Base-by-base conservation (phyloP, 2,888 invertebrate species). In the Mayetiola destructor region DNA sequence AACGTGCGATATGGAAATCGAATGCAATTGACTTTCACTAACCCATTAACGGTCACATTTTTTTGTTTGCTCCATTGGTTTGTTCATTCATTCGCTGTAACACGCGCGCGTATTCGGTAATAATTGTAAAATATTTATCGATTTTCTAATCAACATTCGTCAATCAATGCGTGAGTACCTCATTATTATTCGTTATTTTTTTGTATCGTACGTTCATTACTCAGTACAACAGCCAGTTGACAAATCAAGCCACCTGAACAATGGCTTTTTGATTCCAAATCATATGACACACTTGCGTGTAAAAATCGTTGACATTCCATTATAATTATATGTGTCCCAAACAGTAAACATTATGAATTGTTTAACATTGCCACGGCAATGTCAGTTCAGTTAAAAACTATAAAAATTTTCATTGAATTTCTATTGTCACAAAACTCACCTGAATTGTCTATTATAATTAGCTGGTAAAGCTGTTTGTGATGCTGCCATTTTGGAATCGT, bases 391-490 rank as follows among this genome's bases (percentile, higher is more conserved):
- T 23, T 32, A 12, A 32, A 9, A 32, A 32, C 12, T 32, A 32
- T 32, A 8, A 32, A 32, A 32, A 32, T 9, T 32, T 8, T 32
- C 2, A 3, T 42, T 23, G 8, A 42, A 9, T 2, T 14, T 42
- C 4, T 39, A 39, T 39, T 42, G 42, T 21, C 4, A 39, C n/a
- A n/a, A n/a, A 12, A 52, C 60, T 62, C 59, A 72, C 72, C 72
- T 72, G 63, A 69, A 70, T 66, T 72, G 72, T 62, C 72, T 68
- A 63, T 72, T 70, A 57, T 71, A 72, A 60, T 66, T 60, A 56
- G 63, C 62, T 60, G 64, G 64, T 60, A 65, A 64, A 63, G 65
- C 63, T 59, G 65, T 63, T 62, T 48, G 23, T 30, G 66, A 65
- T 64, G 69, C 65, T 65, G 69, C 68, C 65, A 68, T 66, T 59